phyloP scores from a whole-genome alignment of 2,888 invertebrate species.

The Plutella xylostella region DNA sequence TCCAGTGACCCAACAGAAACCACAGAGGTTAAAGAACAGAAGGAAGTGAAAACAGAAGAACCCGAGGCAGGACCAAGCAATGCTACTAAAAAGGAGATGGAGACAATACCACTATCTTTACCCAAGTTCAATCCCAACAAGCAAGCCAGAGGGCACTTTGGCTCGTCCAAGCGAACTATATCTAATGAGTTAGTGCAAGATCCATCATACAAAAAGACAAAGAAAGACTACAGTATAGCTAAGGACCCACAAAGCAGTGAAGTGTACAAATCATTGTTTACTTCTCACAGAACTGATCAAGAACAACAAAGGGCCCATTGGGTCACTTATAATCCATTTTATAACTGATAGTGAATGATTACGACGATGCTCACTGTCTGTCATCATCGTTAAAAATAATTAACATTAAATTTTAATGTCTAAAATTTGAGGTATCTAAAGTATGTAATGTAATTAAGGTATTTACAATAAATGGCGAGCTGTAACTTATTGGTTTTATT shows the following conservation, averaged over 20 bases:
- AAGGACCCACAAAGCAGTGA: conserved; percentile 90
- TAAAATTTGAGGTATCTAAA: too few species aligned
- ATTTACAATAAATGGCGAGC: too few species aligned
- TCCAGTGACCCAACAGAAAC: conserved; percentile 1
- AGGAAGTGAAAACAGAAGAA: conserved; percentile 46
- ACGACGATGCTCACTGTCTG: too few species aligned
- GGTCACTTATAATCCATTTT: conserved; percentile 98
- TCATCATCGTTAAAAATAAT: too few species aligned
- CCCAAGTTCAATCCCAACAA: conserved; percentile 59
- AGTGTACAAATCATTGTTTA: conserved; percentile 96
- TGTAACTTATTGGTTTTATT: too few species aligned
- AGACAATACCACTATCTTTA: conserved; percentile 53
- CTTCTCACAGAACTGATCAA: conserved; percentile 87
- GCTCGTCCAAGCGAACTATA: conserved; percentile 48
- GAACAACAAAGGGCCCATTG: conserved; percentile 93
- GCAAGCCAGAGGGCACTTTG: conserved; percentile 52
- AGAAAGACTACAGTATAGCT: conserved; percentile 86
- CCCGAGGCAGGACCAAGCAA: conserved; percentile 31
- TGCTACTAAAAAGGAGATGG: conserved; percentile 48
- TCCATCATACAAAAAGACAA: conserved; percentile 81
- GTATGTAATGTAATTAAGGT: too few species aligned
- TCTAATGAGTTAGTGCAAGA: conserved; percentile 61
- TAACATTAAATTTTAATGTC: too few species aligned
- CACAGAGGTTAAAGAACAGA: conserved; percentile 21
- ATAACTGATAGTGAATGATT: too few species aligned